Conservation (phyloP, 2,888 invertebrate genomes). For the Pinctada fucata region DNA sequence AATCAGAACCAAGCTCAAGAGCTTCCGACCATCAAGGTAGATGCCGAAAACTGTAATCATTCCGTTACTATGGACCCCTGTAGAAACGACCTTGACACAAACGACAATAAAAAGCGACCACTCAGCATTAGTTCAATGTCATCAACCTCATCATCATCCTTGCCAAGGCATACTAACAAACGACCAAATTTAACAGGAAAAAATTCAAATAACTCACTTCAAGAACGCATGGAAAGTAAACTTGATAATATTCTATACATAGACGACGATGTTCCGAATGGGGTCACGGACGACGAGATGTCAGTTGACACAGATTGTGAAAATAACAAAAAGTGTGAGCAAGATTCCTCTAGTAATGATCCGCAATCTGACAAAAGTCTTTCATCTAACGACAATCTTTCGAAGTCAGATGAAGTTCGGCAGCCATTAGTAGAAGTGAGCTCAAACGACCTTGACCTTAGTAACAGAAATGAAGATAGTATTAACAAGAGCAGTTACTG, state of each 20-base stretch:
- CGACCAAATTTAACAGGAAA: conserved; percentile 60
- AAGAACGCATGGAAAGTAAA: conserved; percentile 50
- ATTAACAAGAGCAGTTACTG: background rate
- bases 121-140: conserved; percentile 76
- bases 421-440: background rate
- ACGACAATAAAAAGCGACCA: conserved; percentile 74
- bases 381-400: conserved; percentile 1
- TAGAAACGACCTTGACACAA: conserved; percentile 52
- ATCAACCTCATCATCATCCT: conserved; percentile 73
- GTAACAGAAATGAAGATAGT: background rate
- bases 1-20: background rate
- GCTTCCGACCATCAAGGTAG: conserved; percentile 31
- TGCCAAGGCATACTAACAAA: conserved; percentile 66
- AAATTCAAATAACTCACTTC: conserved; percentile 43
- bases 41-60: conserved; percentile 33
- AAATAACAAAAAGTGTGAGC: background rate
- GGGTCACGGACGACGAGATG: conserved; percentile 48
- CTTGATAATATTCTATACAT: conserved; percentile 56
- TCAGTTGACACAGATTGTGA: conserved; percentile 49
- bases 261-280: conserved; percentile 48
- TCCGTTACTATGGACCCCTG: conserved; percentile 17
- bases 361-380: background rate
- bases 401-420: background rate
- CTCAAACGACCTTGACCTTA: background rate
- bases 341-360: background rate